phyloP scores from a whole-genome alignment of 2,113 vertebrate genomes.

The Rhipidura dahli region DNA sequence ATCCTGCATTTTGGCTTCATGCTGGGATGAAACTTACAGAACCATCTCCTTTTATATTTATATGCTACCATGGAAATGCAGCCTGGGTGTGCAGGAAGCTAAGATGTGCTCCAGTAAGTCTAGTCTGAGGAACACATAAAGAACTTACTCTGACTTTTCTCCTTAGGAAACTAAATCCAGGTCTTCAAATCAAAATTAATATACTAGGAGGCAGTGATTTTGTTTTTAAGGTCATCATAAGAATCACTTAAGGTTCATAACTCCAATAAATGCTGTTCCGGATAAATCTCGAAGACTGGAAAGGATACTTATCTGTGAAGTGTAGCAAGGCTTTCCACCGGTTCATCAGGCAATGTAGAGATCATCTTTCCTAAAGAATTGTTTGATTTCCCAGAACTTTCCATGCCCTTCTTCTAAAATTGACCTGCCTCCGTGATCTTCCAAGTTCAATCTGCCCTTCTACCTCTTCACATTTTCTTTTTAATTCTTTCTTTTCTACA shows the following conservation, averaged over 20 bases:
- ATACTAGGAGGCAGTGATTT: neutral
- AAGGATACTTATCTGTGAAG: neutral
- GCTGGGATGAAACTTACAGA: neutral
- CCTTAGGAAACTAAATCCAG: neutral
- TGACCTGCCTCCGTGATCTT: neutral
- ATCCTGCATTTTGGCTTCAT: neutral
- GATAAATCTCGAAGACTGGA: neutral
- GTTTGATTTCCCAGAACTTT: neutral
- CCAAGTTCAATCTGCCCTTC: neutral
- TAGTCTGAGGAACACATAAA: neutral
- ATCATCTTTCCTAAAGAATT: neutral
- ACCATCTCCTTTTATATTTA: neutral
- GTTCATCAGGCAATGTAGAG: neutral
- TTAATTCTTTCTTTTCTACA: neutral
- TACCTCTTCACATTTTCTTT: neutral
- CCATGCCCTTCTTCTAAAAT: neutral
- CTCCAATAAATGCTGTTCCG: neutral
- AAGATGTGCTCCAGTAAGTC: neutral
- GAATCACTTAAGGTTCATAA: neutral
- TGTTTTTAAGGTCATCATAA: neutral
- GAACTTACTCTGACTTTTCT: neutral
- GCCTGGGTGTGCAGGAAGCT: neutral
- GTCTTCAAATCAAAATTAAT: neutral
- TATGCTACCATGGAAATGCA: neutral
- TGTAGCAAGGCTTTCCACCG: neutral